Conservation (phyloP, 1,140 invertebrate genomes). For the Zaprionus tsacasi region DNA sequence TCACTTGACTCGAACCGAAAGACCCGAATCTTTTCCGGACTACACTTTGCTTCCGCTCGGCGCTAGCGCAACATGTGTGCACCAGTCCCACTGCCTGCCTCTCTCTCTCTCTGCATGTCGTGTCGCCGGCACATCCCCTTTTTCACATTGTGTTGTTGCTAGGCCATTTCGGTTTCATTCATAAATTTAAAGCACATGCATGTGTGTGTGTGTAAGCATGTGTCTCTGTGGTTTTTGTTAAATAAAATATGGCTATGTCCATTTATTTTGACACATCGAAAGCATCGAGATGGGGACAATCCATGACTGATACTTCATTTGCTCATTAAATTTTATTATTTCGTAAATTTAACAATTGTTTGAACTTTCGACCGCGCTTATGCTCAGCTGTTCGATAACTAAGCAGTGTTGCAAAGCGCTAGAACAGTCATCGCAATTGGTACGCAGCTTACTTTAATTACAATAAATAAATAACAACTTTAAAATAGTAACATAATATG, state of each 20-base stretch:
- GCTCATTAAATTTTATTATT: not conserved
- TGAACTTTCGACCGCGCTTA: conserved; percentile 12
- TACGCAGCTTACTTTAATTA: not conserved
- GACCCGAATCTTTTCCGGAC: conserved; percentile 50
- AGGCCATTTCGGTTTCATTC: conserved; percentile 48
- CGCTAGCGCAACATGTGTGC: conserved; percentile 72
- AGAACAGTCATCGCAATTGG: not conserved
- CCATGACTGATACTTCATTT: not conserved
- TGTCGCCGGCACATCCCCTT: conserved; percentile 33
- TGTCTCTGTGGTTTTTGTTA: conserved; percentile 7
- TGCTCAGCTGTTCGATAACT: conserved; percentile 18
- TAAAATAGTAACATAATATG: not conserved
- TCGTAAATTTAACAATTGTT: not conserved
- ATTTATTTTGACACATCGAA: not conserved
- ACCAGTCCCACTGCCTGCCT: conserved; percentile 34
- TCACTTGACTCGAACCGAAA: conserved; percentile 18
- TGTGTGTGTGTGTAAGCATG: not conserved
- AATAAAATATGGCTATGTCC: not conserved
- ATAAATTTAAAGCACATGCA: conserved; percentile 27
- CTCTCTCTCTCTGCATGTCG: conserved; percentile 4
- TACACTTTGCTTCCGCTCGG: conserved; percentile 51
- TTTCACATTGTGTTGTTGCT: conserved; percentile 28
- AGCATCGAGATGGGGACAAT: not conserved
- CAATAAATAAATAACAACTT: not conserved
- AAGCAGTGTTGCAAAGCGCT: conserved; percentile 30